Percentiles rank a stretch among this genome's conserved stretches.
phyloP scores from a whole-genome alignment of 2,113 vertebrate genomes.

The Falco punctatus region DNA sequence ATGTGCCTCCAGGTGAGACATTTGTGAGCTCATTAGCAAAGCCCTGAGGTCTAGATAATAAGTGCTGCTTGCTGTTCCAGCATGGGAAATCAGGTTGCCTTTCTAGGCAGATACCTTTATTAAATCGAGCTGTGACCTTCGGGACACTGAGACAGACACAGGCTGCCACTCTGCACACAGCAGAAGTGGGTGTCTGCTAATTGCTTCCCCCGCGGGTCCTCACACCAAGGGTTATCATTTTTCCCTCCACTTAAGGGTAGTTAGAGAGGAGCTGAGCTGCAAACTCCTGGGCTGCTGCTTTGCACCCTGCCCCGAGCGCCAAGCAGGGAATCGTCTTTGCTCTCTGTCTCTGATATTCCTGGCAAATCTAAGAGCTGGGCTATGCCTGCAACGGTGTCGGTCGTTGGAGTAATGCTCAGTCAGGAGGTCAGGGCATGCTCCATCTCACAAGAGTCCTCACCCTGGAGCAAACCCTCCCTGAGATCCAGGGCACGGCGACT shows the following conservation, averaged over 20 bases:
- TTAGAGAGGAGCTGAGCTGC: not conserved
- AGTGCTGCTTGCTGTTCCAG: not conserved
- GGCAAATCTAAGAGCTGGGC: not conserved
- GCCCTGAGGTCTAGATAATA: not conserved
- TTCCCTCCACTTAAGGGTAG: not conserved
- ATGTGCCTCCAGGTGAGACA: not conserved
- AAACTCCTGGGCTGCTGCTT: not conserved
- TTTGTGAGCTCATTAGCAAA: not conserved
- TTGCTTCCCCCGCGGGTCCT: not conserved
- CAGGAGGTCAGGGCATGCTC: not conserved
- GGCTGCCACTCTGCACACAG: not conserved
- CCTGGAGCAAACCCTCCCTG: not conserved
- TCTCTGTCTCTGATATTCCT: not conserved
- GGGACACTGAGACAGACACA: not conserved
- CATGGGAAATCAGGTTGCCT: not conserved
- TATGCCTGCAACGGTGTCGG: fast-evolving
- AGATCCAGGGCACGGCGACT: not conserved
- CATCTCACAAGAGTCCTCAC: not conserved
- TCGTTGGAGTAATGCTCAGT: fast-evolving
- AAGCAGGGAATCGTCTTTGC: not conserved
- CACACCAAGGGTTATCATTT: not conserved
- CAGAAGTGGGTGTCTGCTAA: not conserved
- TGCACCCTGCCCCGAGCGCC: fast-evolving
- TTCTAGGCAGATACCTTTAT: not conserved
- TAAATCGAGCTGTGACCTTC: not conserved